phyloP scores from a whole-genome alignment of 2,113 vertebrate genomes.

The Psephotus haematonotus region DNA sequence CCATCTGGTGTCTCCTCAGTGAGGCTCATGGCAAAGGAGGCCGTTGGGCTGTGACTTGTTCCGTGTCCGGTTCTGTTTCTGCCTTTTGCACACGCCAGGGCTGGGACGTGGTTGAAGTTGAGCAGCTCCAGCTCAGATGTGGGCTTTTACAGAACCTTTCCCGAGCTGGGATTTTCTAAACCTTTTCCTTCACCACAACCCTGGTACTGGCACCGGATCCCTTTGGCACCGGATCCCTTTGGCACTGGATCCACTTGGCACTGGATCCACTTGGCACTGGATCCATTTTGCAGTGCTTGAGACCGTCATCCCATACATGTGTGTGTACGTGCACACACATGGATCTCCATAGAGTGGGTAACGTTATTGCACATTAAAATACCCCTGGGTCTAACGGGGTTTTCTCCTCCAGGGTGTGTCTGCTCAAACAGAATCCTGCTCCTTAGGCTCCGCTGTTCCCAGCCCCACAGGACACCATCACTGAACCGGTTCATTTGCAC shows the following conservation, averaged over 20 bases:
- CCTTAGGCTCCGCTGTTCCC: not conserved
- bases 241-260: not conserved
- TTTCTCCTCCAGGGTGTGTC: not conserved
- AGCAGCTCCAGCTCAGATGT: not conserved
- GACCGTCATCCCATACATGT: not conserved
- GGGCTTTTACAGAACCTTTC: not conserved
- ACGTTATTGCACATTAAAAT: not conserved
- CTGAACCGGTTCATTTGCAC: not conserved
- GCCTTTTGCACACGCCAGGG: not conserved
- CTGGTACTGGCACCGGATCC: not conserved
- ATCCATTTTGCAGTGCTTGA: not conserved
- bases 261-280: not conserved
- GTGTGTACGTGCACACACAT: not conserved
- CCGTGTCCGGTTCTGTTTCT: not conserved
- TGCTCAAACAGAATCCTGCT: not conserved
- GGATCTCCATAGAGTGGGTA: fast-evolving
- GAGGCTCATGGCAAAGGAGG: not conserved
- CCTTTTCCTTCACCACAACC: not conserved
- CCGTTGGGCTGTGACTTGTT: not conserved
- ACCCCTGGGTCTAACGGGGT: not conserved
- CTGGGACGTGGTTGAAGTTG: not conserved
- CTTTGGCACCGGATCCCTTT: not conserved
- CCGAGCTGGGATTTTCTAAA: not conserved
- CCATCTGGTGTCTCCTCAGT: not conserved
- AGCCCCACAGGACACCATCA: not conserved